Evolutionary conservation across 2,113 vertebrate species (phyloP).

Genomic region (Heliornis fulica): DNA sequence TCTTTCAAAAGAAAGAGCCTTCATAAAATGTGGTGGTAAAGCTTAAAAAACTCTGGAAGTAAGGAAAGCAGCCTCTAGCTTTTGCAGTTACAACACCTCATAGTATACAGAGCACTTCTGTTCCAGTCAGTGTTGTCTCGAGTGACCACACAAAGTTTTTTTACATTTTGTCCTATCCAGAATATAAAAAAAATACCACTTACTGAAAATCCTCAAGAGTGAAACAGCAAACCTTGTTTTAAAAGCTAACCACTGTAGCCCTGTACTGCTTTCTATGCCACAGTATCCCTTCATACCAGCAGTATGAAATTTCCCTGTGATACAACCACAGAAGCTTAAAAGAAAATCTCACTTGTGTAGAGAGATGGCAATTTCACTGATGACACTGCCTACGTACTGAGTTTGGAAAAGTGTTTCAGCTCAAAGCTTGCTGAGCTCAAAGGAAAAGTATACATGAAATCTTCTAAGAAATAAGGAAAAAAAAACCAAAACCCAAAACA

Average conservation of each 20-base stretch:
- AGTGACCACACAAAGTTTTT: not conserved
- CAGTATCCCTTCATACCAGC: too few species aligned
- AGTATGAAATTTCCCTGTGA: not conserved
- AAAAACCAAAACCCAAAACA: not conserved
- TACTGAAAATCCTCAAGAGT: not conserved
- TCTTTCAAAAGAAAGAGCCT: not conserved
- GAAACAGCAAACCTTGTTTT: not conserved
- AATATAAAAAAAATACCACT: not conserved
- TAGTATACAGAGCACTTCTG: not conserved
- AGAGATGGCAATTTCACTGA: not conserved
- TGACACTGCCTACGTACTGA: not conserved
- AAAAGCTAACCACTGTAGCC: not conserved
- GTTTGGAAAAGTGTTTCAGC: not conserved
- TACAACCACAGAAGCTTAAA: not conserved
- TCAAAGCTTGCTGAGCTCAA: not conserved
- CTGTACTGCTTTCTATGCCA: not conserved
- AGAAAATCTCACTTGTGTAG: not conserved
- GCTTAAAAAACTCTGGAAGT: not conserved
- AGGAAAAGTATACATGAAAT: not conserved
- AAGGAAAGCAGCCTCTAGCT: not conserved
- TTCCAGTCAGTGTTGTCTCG: not conserved
- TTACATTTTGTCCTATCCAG: not conserved
- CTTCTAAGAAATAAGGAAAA: not conserved
- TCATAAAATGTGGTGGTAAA: not conserved
- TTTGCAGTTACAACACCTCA: not conserved